These are phyloP conservation scores for Isotomurus palustris DNA, from an alignment of 2,888 invertebrate genomes.

Conservation along the genomic window DNA sequence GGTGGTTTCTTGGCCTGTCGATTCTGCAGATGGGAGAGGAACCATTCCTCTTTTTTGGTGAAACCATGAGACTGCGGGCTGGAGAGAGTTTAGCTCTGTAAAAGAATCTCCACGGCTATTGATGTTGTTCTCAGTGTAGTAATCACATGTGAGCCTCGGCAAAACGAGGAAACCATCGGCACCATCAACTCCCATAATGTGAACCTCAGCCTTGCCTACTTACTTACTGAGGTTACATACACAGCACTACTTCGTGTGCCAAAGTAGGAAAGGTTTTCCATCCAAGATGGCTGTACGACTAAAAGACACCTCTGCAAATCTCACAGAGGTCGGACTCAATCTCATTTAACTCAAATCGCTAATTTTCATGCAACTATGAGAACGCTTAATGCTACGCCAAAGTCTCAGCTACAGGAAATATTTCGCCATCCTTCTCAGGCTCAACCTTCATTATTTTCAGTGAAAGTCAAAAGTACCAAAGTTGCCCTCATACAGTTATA, in stretches of 20 bases:
- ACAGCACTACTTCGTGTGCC: no score
- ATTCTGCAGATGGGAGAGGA: slow-evolving; percentile 12
- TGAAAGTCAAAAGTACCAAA: no score
- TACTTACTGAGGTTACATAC: no score
- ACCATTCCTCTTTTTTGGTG: slow-evolving; percentile 10
- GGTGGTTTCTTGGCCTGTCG: slow-evolving; percentile 1
- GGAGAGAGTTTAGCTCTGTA: slow-evolving; percentile 3
- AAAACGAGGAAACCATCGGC: background rate
- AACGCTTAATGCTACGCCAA: background rate
- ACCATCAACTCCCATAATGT: background rate
- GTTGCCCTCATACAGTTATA: no score
- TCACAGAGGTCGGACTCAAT: slow-evolving; percentile 3
- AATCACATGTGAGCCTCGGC: slow-evolving; percentile 2
- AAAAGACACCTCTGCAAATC: slow-evolving; percentile 2
- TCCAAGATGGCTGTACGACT: slow-evolving; percentile 22
- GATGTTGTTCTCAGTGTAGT: slow-evolving; percentile 6
- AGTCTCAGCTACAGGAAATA: background rate
- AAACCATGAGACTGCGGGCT: slow-evolving; percentile 14
- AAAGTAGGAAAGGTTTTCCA: slow-evolving; percentile 13
- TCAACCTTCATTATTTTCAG: no score
- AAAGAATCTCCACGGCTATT: slow-evolving; percentile 10
- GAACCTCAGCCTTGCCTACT: background rate
- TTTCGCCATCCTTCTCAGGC: no score
- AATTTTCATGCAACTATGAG: background rate
- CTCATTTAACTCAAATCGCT: no score